Evolutionary conservation across 2,113 vertebrate species (phyloP).

Genomic region (Zapus hudsonius): DNA sequence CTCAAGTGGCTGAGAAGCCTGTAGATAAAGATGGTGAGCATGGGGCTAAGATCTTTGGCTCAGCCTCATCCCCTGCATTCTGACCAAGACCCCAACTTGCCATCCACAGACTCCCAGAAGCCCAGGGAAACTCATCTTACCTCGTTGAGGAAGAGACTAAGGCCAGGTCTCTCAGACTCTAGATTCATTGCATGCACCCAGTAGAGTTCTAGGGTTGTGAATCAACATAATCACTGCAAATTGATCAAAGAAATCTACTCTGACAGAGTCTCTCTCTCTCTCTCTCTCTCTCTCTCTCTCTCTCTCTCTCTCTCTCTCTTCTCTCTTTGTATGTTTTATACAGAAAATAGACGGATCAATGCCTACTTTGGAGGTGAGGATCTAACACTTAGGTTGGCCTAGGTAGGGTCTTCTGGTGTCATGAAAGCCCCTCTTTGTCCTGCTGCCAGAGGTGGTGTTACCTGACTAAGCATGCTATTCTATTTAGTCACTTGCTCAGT

Average conservation of each 20-base stretch:
- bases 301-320: background rate
- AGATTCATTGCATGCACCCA: background rate
- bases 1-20: conserved; percentile 91
- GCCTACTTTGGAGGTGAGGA: background rate
- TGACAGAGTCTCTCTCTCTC: background rate
- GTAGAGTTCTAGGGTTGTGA: background rate
- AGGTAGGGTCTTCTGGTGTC: background rate
- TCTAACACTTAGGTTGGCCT: background rate
- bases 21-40: conserved; percentile 87
- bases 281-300: background rate
- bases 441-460: background rate
- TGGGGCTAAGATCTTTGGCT: background rate
- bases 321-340: background rate
- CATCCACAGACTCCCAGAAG: background rate
- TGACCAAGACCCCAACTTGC: background rate
- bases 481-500: background rate
- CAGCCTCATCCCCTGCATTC: background rate
- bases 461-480: background rate
- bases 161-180: background rate
- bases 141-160: background rate
- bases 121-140: background rate
- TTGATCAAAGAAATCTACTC: background rate
- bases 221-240: background rate
- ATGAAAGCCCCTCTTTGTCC: background rate
- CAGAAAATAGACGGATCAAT: background rate